These are phyloP conservation scores for Leptosomus discolor DNA, from an alignment of 2,113 vertebrate genomes.

Conservation along the genomic window DNA sequence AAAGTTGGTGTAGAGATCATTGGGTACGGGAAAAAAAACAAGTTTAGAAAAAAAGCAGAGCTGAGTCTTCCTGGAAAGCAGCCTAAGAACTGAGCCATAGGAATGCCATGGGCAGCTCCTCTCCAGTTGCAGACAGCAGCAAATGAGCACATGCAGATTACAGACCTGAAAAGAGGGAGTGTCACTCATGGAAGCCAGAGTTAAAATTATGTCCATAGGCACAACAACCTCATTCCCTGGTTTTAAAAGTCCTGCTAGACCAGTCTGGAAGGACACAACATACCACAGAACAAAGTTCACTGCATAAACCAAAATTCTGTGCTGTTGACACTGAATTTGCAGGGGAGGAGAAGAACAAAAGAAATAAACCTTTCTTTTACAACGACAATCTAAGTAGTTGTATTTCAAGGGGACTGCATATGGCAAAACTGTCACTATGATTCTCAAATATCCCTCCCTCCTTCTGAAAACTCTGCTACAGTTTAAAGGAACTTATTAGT, in stretches of 20 bases:
- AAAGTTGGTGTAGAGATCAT: rapidly evolving
- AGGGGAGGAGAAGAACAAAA: neutral
- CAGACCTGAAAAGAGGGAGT: neutral
- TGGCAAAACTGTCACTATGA: rapidly evolving
- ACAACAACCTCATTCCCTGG: neutral
- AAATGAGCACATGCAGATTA: neutral
- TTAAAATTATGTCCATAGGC: neutral
- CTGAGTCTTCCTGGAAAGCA: neutral
- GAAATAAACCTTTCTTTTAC: neutral
- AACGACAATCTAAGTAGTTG: neutral
- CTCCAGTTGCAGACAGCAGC: neutral
- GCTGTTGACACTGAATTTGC: neutral
- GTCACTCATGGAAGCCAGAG: neutral
- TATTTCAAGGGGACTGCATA: neutral
- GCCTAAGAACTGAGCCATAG: neutral
- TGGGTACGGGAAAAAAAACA: rapidly evolving
- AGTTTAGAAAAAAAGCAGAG: neutral
- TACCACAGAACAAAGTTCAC: neutral
- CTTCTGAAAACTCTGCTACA: neutral
- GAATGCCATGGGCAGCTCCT: neutral
- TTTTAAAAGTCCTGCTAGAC: neutral
- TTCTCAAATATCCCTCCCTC: neutral
- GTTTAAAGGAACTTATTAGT: rapidly evolving
- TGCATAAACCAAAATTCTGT: neutral
- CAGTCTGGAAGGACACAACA: neutral